Conservation (phyloP, 2,888 invertebrate species). For the Amitus sp. region DNA sequence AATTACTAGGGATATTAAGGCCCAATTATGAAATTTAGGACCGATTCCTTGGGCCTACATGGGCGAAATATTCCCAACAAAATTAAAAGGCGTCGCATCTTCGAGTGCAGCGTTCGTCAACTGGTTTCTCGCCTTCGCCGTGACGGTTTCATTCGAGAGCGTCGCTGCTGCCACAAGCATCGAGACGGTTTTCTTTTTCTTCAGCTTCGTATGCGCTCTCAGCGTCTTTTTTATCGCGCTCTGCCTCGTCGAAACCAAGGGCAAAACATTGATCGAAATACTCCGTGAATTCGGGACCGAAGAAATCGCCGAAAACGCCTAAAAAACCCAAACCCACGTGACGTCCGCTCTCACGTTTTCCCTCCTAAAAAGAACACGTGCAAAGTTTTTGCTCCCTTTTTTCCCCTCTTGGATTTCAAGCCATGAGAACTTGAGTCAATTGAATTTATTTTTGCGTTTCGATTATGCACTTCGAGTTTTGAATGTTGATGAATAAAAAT, state of each 20-base stretch:
- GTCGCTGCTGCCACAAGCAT: conserved; percentile 54
- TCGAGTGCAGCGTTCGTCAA: conserved; percentile 64
- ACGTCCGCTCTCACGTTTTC: no score
- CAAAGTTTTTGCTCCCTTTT: no score
- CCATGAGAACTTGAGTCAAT: no score
- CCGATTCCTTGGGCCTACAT: conserved; percentile 68
- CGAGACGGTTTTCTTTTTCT: conserved; percentile 68
- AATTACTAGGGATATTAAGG: no score
- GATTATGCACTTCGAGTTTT: no score
- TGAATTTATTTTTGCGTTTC: no score
- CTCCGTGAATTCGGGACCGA: conserved; percentile 51
- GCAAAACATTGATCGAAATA: conserved; percentile 64
- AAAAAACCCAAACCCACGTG: no score
- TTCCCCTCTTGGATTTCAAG: no score
- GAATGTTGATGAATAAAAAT: no score
- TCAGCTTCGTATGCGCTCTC: conserved; percentile 65
- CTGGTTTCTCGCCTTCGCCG: conserved; percentile 63
- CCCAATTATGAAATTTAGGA: conserved; percentile 52
- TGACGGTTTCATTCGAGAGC: conserved; percentile 66
- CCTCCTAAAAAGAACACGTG: no score
- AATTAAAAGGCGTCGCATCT: conserved; percentile 59
- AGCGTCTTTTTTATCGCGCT: conserved; percentile 66
- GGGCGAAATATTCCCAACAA: conserved; percentile 67
- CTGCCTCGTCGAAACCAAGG: conserved; percentile 69
- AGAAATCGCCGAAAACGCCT: conserved; percentile 8